A percentile compares a stretch with the other conserved stretches of the same genome.
Evolutionary conservation across 2,113 vertebrate species (phyloP).

Genomic region (Girardinichthys multiradiatus): DNA sequence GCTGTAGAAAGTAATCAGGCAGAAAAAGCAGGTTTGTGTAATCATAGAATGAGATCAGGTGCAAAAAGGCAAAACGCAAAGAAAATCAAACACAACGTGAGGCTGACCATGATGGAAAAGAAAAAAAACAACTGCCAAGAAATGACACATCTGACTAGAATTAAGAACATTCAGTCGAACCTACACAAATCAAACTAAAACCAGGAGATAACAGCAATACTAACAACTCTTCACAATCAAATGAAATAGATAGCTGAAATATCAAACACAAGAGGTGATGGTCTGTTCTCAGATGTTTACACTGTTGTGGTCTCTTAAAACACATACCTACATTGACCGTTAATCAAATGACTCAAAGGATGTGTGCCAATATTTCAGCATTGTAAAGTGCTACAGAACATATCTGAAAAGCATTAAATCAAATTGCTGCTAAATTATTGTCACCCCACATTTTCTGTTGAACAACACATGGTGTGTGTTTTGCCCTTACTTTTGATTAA

Average conservation of each 20-base stretch:
- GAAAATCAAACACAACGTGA: too few relatives aligned
- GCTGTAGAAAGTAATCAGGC: too few relatives aligned
- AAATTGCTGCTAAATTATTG: conserved; percentile 44
- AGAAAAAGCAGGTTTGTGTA: too few relatives aligned
- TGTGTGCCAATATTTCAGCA: not conserved
- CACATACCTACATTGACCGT: conserved; percentile 11
- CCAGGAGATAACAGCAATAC: not conserved
- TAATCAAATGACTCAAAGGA: conserved; percentile 33
- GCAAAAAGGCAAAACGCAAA: too few relatives aligned
- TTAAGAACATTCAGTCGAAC: too few relatives aligned
- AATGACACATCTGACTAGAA: too few relatives aligned
- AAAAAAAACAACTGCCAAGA: too few relatives aligned
- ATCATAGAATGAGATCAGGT: too few relatives aligned
- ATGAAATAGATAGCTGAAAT: not conserved
- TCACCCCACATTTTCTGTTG: conserved; percentile 38
- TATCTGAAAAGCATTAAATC: conserved; percentile 51
- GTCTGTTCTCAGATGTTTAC: not conserved
- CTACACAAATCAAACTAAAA: too few relatives aligned
- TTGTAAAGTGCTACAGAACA: conserved; percentile 10
- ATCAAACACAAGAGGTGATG: not conserved
- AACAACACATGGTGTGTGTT: conserved; percentile 37
- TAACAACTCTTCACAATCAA: not conserved
- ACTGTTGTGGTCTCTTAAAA: conserved; percentile 16
- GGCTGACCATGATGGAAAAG: too few relatives aligned
- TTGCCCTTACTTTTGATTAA: conserved; percentile 60